Percentiles rank a stretch among this genome's conserved stretches.
These are phyloP conservation scores for Neoniphon sammara DNA, from an alignment of 2,797 vertebrate genomes.

Conservation along the genomic window DNA sequence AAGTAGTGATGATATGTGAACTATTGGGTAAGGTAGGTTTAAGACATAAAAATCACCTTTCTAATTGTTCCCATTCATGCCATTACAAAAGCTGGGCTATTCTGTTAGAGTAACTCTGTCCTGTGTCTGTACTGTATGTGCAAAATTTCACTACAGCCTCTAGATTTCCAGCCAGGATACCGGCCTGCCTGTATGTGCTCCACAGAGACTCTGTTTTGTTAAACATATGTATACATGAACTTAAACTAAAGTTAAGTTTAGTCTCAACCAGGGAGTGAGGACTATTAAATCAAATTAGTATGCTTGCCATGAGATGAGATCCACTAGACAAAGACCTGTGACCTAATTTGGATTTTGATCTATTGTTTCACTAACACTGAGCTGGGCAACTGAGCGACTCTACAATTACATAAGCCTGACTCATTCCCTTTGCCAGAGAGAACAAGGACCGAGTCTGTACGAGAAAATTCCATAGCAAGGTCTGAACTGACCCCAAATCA, in stretches of 20 bases:
- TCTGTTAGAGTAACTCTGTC: not conserved
- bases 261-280: not conserved
- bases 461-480: conserved; percentile 43
- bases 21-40: not conserved
- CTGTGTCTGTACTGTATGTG: not conserved
- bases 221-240: too few relatives aligned
- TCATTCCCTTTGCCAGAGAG: conserved; percentile 39
- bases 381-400: not conserved
- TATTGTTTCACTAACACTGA: conserved; percentile 10
- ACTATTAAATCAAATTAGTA: not conserved
- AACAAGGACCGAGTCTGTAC: conserved; percentile 9
- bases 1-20: not conserved
- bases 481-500: conserved; percentile 43
- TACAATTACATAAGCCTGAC: conserved; percentile 26
- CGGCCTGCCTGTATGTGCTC: not conserved
- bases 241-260: not conserved
- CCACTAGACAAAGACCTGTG: conserved; percentile 4
- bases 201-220: not conserved
- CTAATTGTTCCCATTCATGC: not conserved
- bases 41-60: not conserved
- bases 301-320: conserved; percentile 7
- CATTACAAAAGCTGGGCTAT: not conserved
- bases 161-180: not conserved
- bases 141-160: not conserved
- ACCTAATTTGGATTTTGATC: conserved; percentile 5